Evolutionary conservation across 2,888 invertebrate species (phyloP).

Genomic region (Trachelus iudaicus): DNA sequence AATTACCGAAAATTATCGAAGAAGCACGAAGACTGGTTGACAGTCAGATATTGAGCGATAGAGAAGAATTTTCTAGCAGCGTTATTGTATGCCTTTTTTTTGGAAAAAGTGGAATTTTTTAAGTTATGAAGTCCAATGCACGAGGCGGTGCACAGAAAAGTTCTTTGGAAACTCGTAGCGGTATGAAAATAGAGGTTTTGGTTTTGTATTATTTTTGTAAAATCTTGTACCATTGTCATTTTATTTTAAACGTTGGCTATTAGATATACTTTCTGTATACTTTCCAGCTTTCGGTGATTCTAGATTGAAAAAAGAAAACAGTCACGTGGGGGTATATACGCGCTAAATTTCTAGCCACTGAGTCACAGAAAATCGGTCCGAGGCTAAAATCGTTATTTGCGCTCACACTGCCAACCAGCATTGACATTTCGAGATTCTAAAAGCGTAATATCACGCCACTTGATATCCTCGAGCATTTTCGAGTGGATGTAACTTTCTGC

Average conservation of each 20-base stretch:
- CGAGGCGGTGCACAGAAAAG: not conserved
- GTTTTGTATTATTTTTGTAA: not conserved
- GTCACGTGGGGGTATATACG: not conserved
- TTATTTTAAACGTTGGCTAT: not conserved
- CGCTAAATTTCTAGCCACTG: not conserved
- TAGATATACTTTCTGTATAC: not conserved
- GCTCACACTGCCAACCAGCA: not conserved
- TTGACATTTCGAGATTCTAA: not conserved
- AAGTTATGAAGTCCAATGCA: not conserved
- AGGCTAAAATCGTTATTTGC: not conserved
- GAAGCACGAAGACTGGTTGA: not conserved
- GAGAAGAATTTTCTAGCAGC: not conserved
- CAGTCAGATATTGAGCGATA: not conserved
- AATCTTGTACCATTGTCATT: not conserved
- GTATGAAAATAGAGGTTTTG: not conserved
- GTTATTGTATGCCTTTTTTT: not conserved
- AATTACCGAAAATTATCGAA: slow-evolving; percentile 3
- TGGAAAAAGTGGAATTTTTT: not conserved
- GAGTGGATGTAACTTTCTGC: not conserved
- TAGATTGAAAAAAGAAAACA: not conserved
- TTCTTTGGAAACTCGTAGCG: not conserved
- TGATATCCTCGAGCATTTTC: not conserved
- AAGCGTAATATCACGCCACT: not conserved
- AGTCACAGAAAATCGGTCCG: not conserved
- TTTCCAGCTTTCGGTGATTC: not conserved